Conservation (phyloP, 2,888 invertebrate species). For the Tanypteryx hageni region DNA sequence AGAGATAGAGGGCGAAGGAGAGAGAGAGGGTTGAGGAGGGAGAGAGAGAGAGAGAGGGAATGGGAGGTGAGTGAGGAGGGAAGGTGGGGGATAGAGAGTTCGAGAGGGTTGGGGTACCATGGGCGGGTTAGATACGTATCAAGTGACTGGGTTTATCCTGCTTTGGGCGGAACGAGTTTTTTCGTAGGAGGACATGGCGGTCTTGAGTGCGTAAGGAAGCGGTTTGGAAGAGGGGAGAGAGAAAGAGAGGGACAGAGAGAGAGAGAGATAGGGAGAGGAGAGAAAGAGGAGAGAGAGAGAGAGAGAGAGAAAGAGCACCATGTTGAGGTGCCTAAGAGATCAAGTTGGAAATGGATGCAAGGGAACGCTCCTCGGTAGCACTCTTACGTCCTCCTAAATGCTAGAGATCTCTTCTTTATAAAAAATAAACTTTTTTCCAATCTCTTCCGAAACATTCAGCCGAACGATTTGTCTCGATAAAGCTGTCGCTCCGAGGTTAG, state of each 20-base stretch:
- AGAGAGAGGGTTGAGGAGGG: neutral
- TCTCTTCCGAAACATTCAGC: neutral
- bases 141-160: slow-evolving; percentile 55
- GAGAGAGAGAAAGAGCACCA: neutral
- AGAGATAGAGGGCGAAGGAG: neutral
- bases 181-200: slow-evolving; percentile 30
- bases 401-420: neutral
- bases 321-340: neutral
- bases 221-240: neutral
- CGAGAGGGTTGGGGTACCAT: neutral
- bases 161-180: slow-evolving; percentile 61
- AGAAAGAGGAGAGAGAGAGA: neutral
- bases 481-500: neutral
- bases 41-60: neutral
- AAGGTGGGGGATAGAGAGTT: neutral
- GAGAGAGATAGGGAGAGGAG: neutral
- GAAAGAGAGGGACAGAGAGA: neutral
- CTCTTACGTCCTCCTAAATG: neutral
- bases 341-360: neutral
- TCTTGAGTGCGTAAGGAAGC: neutral
- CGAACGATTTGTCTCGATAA: neutral
- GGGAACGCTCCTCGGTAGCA: neutral
- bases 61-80: neutral
- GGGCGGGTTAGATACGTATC: slow-evolving; percentile 53
- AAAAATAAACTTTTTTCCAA: neutral